phyloP scores from a whole-genome alignment of 1,140 invertebrate genomes.

The Camponotus pennsylvanicus region DNA sequence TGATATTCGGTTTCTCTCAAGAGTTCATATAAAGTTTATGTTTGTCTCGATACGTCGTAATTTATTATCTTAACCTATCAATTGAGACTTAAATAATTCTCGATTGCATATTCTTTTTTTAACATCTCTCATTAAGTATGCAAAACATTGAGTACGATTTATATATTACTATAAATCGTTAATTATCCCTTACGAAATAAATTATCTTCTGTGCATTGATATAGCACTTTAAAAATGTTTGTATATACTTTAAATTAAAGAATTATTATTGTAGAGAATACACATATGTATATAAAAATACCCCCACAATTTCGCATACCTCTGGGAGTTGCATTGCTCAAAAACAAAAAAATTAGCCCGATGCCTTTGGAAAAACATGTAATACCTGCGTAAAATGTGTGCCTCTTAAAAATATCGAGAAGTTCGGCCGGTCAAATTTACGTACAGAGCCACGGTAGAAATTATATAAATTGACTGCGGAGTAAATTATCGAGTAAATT shows the following conservation, averaged over 20 bases:
- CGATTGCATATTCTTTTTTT: no score
- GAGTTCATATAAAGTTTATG: background rate
- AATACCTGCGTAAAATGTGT: background rate
- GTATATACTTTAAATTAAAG: background rate
- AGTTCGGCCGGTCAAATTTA: constrained; percentile 66
- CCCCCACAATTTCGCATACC: background rate
- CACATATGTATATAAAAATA: background rate
- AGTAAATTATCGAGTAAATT: constrained; percentile 78
- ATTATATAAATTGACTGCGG: constrained; percentile 77
- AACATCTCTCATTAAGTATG: no score
- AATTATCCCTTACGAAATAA: background rate
- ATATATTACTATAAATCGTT: no score
- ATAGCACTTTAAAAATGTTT: constrained; percentile 2
- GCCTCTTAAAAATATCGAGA: constrained; percentile 32
- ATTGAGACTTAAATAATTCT: no score
- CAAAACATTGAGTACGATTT: no score
- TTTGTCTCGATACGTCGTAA: background rate
- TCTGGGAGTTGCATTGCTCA: background rate
- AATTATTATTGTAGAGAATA: background rate
- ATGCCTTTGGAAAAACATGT: background rate
- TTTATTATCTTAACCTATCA: no score
- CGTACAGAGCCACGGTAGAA: constrained; percentile 60
- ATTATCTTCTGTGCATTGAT: background rate
- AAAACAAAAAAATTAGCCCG: background rate
- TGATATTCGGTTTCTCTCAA: background rate